Base-by-base conservation (phyloP, 2,888 invertebrate genomes). In the Agrochola lota region DNA sequence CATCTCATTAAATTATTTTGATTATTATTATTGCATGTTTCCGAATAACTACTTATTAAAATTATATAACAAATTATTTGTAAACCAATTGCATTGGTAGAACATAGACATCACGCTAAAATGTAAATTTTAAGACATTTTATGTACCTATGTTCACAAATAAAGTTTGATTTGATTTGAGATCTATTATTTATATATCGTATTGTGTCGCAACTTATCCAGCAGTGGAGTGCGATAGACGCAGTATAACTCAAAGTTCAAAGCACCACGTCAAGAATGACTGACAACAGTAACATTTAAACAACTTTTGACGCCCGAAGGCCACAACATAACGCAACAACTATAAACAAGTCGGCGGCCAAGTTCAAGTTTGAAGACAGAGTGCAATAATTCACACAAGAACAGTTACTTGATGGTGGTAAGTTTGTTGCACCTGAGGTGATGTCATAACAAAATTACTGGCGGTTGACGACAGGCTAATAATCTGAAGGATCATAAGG, bases 371-470 rank as follows among this genome's bases (percentile, higher is more conserved):
- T 70, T 40, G 20, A 70, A 60, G 78, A 40, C n/a, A 40, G 63
- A 70, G 12, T 81, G 66, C 78, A 81, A 78, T 78, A 73, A 69
- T 72, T 78, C 71, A 59, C 70, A 23, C n/a, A 1, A 78, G 63
- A 70, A 81, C 81, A 82, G 81, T 81, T 81, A 82, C 57, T 52
- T 77, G 20, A 66, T 57, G 35, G 40, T 15, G 49, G 79, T 82
- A 66, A 78, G 64, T 81, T 83, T 83, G 60, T 81, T 83, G 83
- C 83, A 83, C 83, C 12, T 46, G 55, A 15, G 80, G 23, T 81
- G 81, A 83, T 55, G 83, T 83, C 81, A 81, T 83, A 30, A 30
- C 57, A 17, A 8, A 63, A 43, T 46, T n/a, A 69, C 17, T 30
- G 40, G 46, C 66, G 46, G 57, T 59, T 69, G 35, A 57, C 40